Conservation (phyloP, 2,888 invertebrate species). For the Rhagophthalmus giganteus region DNA sequence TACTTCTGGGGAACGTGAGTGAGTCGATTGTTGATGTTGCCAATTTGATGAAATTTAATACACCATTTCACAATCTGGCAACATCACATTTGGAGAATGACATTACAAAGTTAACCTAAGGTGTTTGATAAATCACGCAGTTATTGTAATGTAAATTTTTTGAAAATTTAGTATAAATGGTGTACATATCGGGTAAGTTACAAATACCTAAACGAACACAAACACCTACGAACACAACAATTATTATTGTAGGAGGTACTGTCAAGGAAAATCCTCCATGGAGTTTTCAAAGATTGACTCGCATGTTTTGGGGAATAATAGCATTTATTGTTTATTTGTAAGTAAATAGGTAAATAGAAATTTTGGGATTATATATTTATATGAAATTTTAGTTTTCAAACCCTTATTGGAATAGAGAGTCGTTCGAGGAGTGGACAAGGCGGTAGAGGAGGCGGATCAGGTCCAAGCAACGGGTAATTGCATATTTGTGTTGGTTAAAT, state of each 20-base stretch:
- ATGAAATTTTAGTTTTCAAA: constrained; percentile 50
- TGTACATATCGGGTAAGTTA: constrained; percentile 37
- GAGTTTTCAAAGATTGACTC: constrained; percentile 53
- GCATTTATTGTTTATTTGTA: constrained; percentile 62
- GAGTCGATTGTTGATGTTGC: too few relatives aligned
- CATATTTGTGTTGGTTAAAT: neutral
- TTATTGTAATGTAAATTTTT: too few relatives aligned
- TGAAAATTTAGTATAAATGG: constrained; percentile 31
- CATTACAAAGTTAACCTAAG: too few relatives aligned
- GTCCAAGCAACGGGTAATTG: constrained; percentile 25
- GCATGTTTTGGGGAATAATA: constrained; percentile 60
- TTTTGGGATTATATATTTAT: too few relatives aligned
- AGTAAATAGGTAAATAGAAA: too few relatives aligned
- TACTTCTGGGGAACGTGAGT: too few relatives aligned
- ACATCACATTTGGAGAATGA: too few relatives aligned
- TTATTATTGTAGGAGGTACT: constrained; percentile 57
- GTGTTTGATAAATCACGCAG: too few relatives aligned
- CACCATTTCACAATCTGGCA: neutral
- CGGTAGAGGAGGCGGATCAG: constrained; percentile 40
- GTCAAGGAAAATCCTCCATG: constrained; percentile 58
- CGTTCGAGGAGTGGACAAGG: constrained; percentile 34
- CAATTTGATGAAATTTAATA: too few relatives aligned
- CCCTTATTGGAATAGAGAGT: constrained; percentile 43
- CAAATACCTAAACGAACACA: too few relatives aligned
- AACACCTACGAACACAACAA: neutral